phyloP scores from a whole-genome alignment of 2,888 invertebrate species.

The Tetanocera ferruginea region DNA sequence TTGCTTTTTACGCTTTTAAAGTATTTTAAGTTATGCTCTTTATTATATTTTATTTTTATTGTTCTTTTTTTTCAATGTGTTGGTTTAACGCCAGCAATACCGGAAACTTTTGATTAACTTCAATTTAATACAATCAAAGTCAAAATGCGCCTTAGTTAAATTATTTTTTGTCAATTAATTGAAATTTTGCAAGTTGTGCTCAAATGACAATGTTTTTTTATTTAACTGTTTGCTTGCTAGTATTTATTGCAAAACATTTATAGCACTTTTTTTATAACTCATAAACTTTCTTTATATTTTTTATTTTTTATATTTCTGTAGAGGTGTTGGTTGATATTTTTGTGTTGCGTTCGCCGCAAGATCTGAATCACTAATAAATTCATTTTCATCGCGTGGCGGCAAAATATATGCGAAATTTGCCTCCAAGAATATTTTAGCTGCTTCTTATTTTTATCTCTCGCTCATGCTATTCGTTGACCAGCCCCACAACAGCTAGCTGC shows the following conservation, averaged over 20 bases:
- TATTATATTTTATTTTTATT: slow-evolving; percentile 6
- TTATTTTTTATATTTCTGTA: neutral
- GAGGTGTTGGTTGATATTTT: slow-evolving; percentile 8
- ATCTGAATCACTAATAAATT: slow-evolving; percentile 64
- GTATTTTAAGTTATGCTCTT: slow-evolving; percentile 9
- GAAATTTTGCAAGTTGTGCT: slow-evolving; percentile 2
- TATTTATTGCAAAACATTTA: neutral
- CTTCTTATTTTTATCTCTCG: neutral
- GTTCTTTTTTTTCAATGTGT: slow-evolving; percentile 1
- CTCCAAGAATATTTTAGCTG: slow-evolving; percentile 6
- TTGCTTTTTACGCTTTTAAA: neutral
- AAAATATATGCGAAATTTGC: slow-evolving; percentile 65
- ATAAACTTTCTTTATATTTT: slow-evolving; percentile 28
- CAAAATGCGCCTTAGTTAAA: neutral
- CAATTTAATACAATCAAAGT: slow-evolving; percentile 21
- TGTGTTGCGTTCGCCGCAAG: slow-evolving; percentile 55
- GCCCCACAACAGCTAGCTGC: neutral
- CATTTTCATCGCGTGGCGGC: slow-evolving; percentile 62
- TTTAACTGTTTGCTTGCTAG: neutral
- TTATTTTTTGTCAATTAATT: neutral
- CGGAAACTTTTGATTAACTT: slow-evolving; percentile 24
- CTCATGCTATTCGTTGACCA: neutral
- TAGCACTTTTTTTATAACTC: neutral
- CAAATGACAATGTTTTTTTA: neutral
- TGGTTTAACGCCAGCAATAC: neutral